Base-by-base conservation (phyloP, 2,797 vertebrate species). In the Urosaurus nigricauda region DNA sequence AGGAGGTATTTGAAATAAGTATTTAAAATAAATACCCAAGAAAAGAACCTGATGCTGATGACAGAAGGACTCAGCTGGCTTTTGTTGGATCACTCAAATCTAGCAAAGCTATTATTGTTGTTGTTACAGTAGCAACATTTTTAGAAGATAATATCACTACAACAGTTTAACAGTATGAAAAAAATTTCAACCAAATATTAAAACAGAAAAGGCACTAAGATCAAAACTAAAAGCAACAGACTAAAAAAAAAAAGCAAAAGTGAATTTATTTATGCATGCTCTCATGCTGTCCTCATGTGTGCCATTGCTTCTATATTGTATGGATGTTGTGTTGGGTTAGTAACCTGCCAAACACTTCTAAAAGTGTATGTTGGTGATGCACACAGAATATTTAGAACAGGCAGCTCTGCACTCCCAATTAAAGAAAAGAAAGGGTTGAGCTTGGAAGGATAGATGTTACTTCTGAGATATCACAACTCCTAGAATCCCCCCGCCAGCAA, bases 211-310 rank as follows among this genome's bases (percentile, higher is more conserved):
- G 32, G 12, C n/a, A 71, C 35, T 24, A 21, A 37, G 78, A n/a
- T 21, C 14, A 47, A 79, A 32, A 56, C 47, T 19, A 14, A 83
- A 51, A 71, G 47, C 85, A 80, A 53, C 47, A n/a, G 60, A 68
- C 63, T 47, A 83, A 47, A 47, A 83, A 51, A 83, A 51, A 47
- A 47, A 5, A 83, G 40, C n/a, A 26, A 37, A 65, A 65, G 24
- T 4, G 26, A 63, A 26, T 68, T 43, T 37, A 83, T 68, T 47
- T 51, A 63, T 29, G 12, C 11, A 81, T 63, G 79, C 79, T 43
- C 12, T 0, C 17, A 6, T 21, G 35, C 0, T 51, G 63, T 2
- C 32, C 63, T 71, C 56, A 37, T 19, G 8, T 19, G 37, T 0
- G 26, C 47, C 4, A 11, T 21, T 58, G 11, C 11, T 37, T 32